phyloP scores from a whole-genome alignment of 2,888 invertebrate genomes.

The Piscicola geometra region DNA sequence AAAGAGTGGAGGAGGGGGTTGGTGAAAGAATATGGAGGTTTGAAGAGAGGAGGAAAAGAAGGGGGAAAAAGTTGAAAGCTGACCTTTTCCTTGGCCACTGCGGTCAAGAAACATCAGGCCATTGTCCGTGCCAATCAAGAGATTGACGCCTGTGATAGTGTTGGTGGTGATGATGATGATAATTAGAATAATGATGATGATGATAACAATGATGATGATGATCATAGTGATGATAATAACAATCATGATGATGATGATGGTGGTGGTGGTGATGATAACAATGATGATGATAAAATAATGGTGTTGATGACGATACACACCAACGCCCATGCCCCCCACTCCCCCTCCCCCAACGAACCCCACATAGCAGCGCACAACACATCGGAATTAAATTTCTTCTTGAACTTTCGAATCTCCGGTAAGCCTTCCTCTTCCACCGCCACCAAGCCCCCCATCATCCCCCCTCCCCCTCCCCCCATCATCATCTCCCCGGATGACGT shows the following conservation, averaged over 20 bases:
- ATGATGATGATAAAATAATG: background rate
- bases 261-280: too few species aligned
- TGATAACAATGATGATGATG: background rate
- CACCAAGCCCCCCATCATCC: constrained; percentile 72
- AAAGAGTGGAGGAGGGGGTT: background rate
- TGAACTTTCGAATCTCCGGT: constrained; percentile 97
- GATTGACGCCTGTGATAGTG: constrained; percentile 75
- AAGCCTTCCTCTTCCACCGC: constrained; percentile 84
- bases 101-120: constrained; percentile 96
- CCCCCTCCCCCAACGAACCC: constrained; percentile 65
- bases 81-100: constrained; percentile 70
- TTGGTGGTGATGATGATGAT: too few species aligned
- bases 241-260: background rate
- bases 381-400: constrained; percentile 98
- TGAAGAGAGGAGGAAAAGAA: background rate
- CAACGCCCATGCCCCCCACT: too few species aligned
- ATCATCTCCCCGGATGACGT: too few species aligned
- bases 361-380: constrained; percentile 97
- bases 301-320: background rate
- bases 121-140: constrained; percentile 96
- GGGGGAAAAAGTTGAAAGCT: too few species aligned
- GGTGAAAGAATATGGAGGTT: background rate
- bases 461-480: too few species aligned
- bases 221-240: background rate
- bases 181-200: background rate